phyloP scores from a whole-genome alignment of 1,140 invertebrate species.

The Pteromalus puparum region DNA sequence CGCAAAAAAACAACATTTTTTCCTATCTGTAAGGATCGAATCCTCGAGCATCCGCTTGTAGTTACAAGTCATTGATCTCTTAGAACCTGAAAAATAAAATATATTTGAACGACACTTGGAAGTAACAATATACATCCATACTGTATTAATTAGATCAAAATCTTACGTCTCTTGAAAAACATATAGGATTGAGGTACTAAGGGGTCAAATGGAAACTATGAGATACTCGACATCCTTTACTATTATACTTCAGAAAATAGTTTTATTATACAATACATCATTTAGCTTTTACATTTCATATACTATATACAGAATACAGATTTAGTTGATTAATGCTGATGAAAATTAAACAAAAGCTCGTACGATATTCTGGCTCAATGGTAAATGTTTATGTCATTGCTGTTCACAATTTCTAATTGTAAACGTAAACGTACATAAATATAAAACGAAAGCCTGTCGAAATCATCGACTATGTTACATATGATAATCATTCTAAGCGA shows the following conservation, averaged over 20 bases:
- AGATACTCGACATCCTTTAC: constrained; percentile 5
- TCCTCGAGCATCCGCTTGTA: neutral
- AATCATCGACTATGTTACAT: constrained; percentile 44
- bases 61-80: constrained; percentile 6
- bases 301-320: neutral
- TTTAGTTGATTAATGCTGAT: neutral
- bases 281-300: neutral
- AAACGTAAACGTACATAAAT: constrained; percentile 44
- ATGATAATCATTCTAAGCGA: constrained; percentile 33
- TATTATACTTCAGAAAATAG: neutral
- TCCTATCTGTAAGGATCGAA: constrained; percentile 21
- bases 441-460: constrained; percentile 40
- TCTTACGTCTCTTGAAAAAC: neutral
- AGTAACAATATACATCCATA: neutral
- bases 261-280: neutral
- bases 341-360: constrained; percentile 6
- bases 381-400: constrained; percentile 51
- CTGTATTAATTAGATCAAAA: neutral
- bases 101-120: neutral
- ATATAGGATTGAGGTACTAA: constrained; percentile 2
- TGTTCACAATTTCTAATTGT: constrained; percentile 46
- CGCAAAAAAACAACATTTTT: constrained; percentile 7
- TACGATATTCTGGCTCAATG: constrained; percentile 31
- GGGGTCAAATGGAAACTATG: constrained; percentile 20
- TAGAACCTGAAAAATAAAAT: constrained; percentile 22